Conservation (phyloP, 2,797 vertebrate genomes). For the Remorina albescens region DNA sequence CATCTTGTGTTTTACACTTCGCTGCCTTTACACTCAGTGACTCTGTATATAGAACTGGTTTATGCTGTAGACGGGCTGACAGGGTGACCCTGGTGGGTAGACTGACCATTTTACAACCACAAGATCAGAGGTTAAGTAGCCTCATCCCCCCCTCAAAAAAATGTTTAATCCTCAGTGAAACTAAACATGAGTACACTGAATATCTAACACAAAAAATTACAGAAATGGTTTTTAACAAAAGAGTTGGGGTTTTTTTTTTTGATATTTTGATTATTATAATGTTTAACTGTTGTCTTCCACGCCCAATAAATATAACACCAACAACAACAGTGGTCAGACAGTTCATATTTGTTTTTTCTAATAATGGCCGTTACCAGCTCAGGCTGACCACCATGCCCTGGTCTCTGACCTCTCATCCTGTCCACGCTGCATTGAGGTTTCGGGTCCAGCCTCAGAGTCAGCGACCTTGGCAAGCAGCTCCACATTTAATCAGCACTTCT, state of each 20-base stretch:
- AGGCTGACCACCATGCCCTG: constrained; percentile 26
- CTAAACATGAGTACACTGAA: no score
- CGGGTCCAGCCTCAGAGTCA: constrained; percentile 59
- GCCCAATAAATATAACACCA: neutral
- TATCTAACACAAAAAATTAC: neutral
- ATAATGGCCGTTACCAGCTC: constrained; percentile 43
- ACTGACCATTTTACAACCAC: constrained; percentile 18
- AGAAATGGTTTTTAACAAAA: neutral
- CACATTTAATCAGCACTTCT: constrained; percentile 78
- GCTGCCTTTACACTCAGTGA: constrained; percentile 1
- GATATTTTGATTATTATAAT: no score
- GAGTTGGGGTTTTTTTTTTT: neutral
- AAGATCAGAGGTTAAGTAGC: constrained; percentile 7
- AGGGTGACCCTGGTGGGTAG: constrained; percentile 35
- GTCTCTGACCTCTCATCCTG: constrained; percentile 63
- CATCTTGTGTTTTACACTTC: no score
- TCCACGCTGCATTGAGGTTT: constrained; percentile 60
- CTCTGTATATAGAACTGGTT: constrained; percentile 4
- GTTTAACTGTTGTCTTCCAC: neutral
- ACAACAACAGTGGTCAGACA: constrained; percentile 31
- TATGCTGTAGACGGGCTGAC: constrained; percentile 8
- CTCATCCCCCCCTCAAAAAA: neutral
- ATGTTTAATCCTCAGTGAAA: no score
- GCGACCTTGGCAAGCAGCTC: constrained; percentile 70
- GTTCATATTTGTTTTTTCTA: constrained; percentile 59